Evolutionary conservation across 2,888 invertebrate genomes (phyloP), one percentile per base, ranked within the genome.

Genomic region (Tetropium fuscum): DNA sequence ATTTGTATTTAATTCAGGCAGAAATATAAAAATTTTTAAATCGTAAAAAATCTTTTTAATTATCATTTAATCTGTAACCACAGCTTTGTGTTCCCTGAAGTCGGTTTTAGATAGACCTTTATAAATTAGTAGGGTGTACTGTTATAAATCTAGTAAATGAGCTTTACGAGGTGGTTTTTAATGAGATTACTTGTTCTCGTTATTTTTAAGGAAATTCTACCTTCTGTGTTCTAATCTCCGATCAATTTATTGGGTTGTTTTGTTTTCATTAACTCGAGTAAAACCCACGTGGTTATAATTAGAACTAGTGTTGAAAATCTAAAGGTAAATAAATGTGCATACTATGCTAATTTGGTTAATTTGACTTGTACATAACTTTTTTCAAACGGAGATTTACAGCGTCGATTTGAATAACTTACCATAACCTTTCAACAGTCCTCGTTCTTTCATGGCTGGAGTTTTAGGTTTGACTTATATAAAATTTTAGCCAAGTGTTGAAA

Each of bases 161-260:
- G 38, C 19, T 48, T 45, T 55, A n/a, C 54, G 32, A 49, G 59
- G 48, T 54, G 36, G 40, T 45, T 53, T 55, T 60, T 60, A 60
- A 63, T 53, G 60, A 60, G 60, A 60, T 63, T 47, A 49, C 58
- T 45, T 56, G 59, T 60, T 51, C 54, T 59, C 60, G 51, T 62
- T 62, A 62, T 63, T 63, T 49, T 55, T 13, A 51, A 44, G 25
- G 51, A 55, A 58, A 51, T 63, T 55, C 57, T 44, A 57, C 53
- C 38, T 56, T 40, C 49, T 34, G 19, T 10, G 30, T 53, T 48
- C 57, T 63, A 60, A 63, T 63, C 60, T 63, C 22, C 51, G 36
- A 59, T 57, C 57, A 41, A 59, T 41, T 54, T 48, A 54, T 54
- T 43, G 15, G 36, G 25, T 30, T 59, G 48, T 54, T 59, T 59